Conservation (phyloP, 1,140 invertebrate species). For the Drosophila navojoa region DNA sequence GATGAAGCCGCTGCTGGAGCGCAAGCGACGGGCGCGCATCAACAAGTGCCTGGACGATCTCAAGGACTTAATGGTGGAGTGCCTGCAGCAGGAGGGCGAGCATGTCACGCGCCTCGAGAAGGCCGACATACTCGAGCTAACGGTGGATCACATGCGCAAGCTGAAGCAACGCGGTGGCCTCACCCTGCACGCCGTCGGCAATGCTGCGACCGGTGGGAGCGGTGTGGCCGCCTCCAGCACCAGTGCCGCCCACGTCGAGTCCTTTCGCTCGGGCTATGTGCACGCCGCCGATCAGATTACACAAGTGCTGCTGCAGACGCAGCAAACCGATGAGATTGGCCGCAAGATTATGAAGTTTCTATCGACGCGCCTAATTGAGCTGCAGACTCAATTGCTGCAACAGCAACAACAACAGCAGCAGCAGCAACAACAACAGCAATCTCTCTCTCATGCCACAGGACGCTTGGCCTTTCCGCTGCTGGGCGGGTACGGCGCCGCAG, state of each 20-base stretch:
- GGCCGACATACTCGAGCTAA: slow-evolving; percentile 98
- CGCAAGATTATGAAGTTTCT: slow-evolving; percentile 93
- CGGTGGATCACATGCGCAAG: slow-evolving; percentile 96
- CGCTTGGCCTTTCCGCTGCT: slow-evolving; percentile 64
- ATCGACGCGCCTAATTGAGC: slow-evolving; percentile 90
- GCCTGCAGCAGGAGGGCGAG: slow-evolving; percentile 94
- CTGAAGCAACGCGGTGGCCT: slow-evolving; percentile 86
- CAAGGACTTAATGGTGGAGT: slow-evolving; percentile 96
- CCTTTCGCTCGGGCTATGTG: slow-evolving; percentile 95
- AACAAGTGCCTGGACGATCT: slow-evolving; percentile 97
- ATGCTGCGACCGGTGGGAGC: slow-evolving; percentile 23
- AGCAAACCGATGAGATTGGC: slow-evolving; percentile 91
- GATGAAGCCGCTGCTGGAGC: slow-evolving; percentile 98
- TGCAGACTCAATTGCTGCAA: slow-evolving; percentile 73
- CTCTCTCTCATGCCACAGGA: slow-evolving; percentile 42
- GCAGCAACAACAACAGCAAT: slow-evolving; percentile 49
- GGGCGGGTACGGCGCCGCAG: slow-evolving; percentile 59
- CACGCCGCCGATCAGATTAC: slow-evolving; percentile 97
- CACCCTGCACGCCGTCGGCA: slow-evolving; percentile 83
- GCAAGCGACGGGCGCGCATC: slow-evolving; percentile 95
- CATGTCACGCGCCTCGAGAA: slow-evolving; percentile 95
- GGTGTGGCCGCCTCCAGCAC: slow-evolving; percentile 41
- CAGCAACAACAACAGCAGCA: slow-evolving; percentile 67
- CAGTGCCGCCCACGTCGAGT: slow-evolving; percentile 87
- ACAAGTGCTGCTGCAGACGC: slow-evolving; percentile 90